phyloP scores from a whole-genome alignment of 2,113 vertebrate genomes.

The Oreochromis aureus region DNA sequence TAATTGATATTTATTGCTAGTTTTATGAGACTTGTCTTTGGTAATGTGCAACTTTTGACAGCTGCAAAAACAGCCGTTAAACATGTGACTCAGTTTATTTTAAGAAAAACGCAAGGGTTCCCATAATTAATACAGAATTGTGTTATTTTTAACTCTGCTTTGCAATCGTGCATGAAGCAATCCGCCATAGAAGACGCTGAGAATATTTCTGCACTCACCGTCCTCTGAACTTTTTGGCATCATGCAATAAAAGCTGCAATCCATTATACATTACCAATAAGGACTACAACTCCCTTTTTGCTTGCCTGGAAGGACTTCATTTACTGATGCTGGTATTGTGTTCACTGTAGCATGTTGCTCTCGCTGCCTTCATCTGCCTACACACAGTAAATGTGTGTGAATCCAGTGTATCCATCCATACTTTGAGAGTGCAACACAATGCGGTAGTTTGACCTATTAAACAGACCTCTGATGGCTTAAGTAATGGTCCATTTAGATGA shows the following conservation, averaged over 20 bases:
- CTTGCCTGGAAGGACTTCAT: neutral
- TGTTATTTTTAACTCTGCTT: neutral
- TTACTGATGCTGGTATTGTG: neutral
- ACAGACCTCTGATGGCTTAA: neutral
- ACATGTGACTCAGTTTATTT: neutral
- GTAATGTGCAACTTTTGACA: neutral
- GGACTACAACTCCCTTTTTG: neutral
- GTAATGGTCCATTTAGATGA: conserved; percentile 23
- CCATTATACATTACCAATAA: neutral
- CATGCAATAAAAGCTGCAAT: neutral
- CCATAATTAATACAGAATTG: neutral
- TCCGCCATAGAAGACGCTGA: neutral
- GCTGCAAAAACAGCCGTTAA: neutral
- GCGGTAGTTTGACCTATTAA: neutral
- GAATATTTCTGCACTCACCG: neutral
- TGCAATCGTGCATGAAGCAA: neutral
- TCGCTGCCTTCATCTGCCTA: neutral
- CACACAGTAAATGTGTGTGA: neutral
- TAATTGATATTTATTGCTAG: neutral
- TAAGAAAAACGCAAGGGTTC: neutral
- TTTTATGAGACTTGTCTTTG: neutral
- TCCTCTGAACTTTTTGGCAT: neutral
- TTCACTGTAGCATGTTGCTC: neutral
- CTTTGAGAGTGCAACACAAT: neutral
- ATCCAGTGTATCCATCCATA: neutral